These are phyloP conservation scores for Leptoclinus maculatus DNA, from an alignment of 2,797 vertebrate species.

Conservation along the genomic window DNA sequence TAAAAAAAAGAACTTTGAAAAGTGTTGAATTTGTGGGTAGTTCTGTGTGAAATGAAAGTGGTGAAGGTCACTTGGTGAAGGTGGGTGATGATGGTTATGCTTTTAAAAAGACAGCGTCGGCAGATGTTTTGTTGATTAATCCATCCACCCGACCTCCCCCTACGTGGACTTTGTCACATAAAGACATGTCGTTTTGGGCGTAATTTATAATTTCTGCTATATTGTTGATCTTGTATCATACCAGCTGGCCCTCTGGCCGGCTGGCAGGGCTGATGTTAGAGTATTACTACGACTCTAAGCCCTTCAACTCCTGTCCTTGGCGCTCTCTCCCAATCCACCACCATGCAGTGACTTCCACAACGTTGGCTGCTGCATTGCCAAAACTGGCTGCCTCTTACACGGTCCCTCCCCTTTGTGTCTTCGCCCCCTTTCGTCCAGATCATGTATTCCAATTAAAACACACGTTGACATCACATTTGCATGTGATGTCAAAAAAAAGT, in stretches of 20 bases:
- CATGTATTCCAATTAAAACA: not conserved
- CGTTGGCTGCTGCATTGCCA: not conserved
- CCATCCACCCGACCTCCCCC: not conserved
- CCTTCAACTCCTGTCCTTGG: constrained; percentile 34
- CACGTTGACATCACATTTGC: not conserved
- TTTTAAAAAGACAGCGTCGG: not conserved
- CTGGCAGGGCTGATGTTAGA: constrained; percentile 9
- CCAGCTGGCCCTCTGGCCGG: constrained; percentile 4
- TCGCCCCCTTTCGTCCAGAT: not conserved
- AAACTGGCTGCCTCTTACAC: constrained; percentile 1
- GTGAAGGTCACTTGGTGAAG: not conserved
- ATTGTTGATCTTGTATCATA: not conserved
- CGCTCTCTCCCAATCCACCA: constrained; percentile 9
- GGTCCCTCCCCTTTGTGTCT: not conserved
- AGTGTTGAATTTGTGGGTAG: not conserved
- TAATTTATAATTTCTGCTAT: not conserved
- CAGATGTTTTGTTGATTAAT: not conserved
- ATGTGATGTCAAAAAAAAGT: constrained; percentile 9
- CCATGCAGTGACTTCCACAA: constrained; percentile 34
- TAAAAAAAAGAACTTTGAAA: too few relatives aligned
- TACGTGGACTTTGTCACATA: not conserved
- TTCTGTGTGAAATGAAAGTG: not conserved
- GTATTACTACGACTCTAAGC: constrained; percentile 51
- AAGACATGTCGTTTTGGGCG: not conserved
- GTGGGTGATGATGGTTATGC: not conserved